These are phyloP conservation scores for Nymphalis c-album DNA, from an alignment of 2,888 invertebrate genomes.

Conservation along the genomic window DNA sequence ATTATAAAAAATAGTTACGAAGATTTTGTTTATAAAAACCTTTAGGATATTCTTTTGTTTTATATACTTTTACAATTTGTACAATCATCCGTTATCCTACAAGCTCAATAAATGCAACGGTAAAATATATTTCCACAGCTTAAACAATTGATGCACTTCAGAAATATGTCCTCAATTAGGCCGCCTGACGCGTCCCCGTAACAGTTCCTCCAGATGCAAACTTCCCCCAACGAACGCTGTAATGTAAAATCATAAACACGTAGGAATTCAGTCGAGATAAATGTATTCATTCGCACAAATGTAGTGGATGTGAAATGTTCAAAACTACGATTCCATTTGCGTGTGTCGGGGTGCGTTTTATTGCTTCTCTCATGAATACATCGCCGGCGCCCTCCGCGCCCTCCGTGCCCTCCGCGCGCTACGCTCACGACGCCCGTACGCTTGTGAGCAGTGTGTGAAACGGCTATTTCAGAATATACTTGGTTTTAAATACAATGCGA, in stretches of 20 bases:
- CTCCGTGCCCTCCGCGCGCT: conserved; percentile 3
- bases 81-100: no score
- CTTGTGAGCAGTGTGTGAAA: background rate
- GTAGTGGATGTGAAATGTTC: conserved; percentile 17
- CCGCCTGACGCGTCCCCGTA: no score
- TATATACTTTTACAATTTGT: no score
- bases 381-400: conserved; percentile 13
- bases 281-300: conserved; percentile 31
- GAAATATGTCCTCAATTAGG: no score
- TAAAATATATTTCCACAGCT: no score
- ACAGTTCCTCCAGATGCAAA: no score
- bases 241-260: conserved; percentile 10
- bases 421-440: background rate
- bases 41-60: no score
- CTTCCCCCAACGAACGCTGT: background rate
- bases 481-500: no score
- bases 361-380: conserved; percentile 30
- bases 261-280: conserved; percentile 15
- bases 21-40: no score
- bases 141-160: no score
- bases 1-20: background rate
- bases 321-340: conserved; percentile 16
- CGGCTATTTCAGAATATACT: no score
- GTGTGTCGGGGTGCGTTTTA: conserved; percentile 21
- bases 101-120: no score